phyloP scores from a whole-genome alignment of 2,888 invertebrate species.

The Chrysotoxum bicinctum region DNA sequence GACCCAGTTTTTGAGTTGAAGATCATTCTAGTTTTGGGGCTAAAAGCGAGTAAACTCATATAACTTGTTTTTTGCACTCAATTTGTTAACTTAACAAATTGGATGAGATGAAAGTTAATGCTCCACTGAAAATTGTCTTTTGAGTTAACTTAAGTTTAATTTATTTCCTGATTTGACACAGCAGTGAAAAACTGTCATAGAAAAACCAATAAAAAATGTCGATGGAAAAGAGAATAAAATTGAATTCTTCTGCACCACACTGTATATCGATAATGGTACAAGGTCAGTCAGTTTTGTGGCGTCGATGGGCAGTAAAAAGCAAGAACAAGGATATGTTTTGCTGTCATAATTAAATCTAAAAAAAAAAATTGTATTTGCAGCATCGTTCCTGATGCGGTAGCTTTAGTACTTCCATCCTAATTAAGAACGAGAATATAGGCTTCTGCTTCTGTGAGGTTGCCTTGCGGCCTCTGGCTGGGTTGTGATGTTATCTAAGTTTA shows the following conservation, averaged over 20 bases:
- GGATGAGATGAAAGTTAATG: too few relatives aligned
- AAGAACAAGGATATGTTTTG: conserved; percentile 56
- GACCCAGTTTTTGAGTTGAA: too few relatives aligned
- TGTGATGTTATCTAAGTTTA: conserved; percentile 12
- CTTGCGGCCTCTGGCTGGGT: conserved; percentile 6
- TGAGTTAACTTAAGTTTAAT: too few relatives aligned
- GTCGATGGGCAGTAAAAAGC: conserved; percentile 13
- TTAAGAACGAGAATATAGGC: conserved; percentile 48
- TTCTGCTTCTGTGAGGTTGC: conserved; percentile 2
- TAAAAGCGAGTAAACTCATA: too few relatives aligned
- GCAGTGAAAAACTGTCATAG: too few relatives aligned
- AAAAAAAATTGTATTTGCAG: conserved; percentile 11
- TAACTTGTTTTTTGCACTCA: too few relatives aligned
- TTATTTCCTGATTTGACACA: too few relatives aligned
- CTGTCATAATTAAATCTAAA: conserved; percentile 65
- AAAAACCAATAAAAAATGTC: too few relatives aligned
- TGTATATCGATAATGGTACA: conserved; percentile 14
- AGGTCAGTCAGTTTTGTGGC: conserved; percentile 10
- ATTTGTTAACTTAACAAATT: too few relatives aligned
- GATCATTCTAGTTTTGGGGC: too few relatives aligned
- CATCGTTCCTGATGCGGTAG: conserved; percentile 29
- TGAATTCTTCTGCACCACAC: neutral
- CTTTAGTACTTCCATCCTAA: conserved; percentile 56
- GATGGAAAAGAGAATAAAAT: too few relatives aligned
- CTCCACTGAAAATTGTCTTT: too few relatives aligned